Conservation (phyloP, 2,888 invertebrate genomes). For the Lydus trimaculatus region DNA sequence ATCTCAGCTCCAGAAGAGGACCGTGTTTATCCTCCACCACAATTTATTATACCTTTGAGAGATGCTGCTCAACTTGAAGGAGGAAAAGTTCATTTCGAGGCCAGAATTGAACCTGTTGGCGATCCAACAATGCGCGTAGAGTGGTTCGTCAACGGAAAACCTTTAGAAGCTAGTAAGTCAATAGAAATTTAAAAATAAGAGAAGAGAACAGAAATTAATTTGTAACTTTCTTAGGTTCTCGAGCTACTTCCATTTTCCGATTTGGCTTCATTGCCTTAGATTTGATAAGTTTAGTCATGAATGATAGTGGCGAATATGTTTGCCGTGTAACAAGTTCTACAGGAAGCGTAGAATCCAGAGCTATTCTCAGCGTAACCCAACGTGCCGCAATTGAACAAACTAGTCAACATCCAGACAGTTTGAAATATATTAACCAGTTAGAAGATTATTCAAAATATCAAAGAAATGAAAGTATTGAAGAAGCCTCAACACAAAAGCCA, state of each 20-base stretch:
- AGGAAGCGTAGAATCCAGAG: conserved; percentile 87
- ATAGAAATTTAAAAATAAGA: background rate
- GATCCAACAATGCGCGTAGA: conserved; percentile 96
- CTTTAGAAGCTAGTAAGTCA: conserved; percentile 88
- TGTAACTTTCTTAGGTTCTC: conserved; percentile 74
- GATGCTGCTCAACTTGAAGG: conserved; percentile 87
- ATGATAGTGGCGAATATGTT: conserved; percentile 90
- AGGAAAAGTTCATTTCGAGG: conserved; percentile 95
- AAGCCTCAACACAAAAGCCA: conserved; percentile 80
- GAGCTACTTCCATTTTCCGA: conserved; percentile 93
- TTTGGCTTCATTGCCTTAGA: conserved; percentile 98
- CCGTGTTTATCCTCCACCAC: conserved; percentile 87
- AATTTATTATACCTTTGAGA: conserved; percentile 87
- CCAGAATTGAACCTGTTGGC: conserved; percentile 95
- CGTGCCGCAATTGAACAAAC: conserved; percentile 85
- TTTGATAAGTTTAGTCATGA: conserved; percentile 82
- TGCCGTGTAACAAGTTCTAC: conserved; percentile 88
- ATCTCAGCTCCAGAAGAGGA: conserved; percentile 84
- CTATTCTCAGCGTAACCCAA: conserved; percentile 80
- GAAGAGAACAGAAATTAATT: conserved; percentile 5
- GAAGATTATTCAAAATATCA: conserved; percentile 91
- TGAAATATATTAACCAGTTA: conserved; percentile 88
- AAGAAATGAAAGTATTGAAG: conserved; percentile 84
- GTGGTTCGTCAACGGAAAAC: conserved; percentile 93
- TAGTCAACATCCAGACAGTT: conserved; percentile 90